phyloP scores from a whole-genome alignment of 2,888 invertebrate genomes.

The Mimachlamys varia region DNA sequence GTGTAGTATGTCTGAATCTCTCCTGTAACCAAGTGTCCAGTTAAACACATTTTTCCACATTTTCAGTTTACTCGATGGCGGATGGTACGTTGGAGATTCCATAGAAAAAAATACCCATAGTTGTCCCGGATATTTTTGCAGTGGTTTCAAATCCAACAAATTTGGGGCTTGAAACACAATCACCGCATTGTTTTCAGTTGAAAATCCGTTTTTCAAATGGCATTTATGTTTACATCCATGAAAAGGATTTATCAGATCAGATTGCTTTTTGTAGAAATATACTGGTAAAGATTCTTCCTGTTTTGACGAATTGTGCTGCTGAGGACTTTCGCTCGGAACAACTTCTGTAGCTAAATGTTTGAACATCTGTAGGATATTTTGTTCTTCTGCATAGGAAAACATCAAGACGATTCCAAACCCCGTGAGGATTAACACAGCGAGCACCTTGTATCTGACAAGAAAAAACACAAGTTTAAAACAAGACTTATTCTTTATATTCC shows the following conservation, averaged over 20 bases:
- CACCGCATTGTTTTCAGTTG: background rate
- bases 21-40: background rate
- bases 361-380: too few species aligned
- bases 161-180: background rate
- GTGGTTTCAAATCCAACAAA: background rate
- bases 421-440: too few species aligned
- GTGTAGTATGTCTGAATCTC: background rate
- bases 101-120: background rate
- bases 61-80: background rate
- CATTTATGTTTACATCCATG: background rate
- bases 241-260: background rate
- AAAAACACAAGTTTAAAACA: too few species aligned
- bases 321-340: too few species aligned
- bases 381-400: too few species aligned
- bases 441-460: too few species aligned
- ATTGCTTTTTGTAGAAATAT: background rate
- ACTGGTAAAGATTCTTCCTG: background rate
- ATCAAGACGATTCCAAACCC: too few species aligned
- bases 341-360: too few species aligned
- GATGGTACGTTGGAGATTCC: background rate
- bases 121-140: background rate
- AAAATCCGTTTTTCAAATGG: background rate
- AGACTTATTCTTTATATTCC: too few species aligned
- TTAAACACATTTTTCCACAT: conserved; percentile 1
- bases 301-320: too few species aligned